phyloP scores from a whole-genome alignment of 2,797 vertebrate genomes.

The Scomberomorus guttatus region DNA sequence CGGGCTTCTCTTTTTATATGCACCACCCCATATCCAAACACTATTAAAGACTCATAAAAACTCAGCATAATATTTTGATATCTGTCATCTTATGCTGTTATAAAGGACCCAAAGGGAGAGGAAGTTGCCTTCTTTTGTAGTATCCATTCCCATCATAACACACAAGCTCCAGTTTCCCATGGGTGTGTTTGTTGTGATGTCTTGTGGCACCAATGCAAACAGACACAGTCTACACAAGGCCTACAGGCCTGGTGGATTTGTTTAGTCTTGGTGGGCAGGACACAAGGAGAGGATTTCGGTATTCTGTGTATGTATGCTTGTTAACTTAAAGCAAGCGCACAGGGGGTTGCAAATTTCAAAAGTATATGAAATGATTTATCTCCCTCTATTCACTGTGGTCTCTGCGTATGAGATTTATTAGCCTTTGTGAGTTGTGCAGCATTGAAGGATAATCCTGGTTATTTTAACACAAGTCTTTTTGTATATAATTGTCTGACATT shows the following conservation, averaged over 20 bases:
- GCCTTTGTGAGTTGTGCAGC: neutral
- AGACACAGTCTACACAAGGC: slow-evolving; percentile 53
- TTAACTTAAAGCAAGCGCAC: slow-evolving; percentile 29
- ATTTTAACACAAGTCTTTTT: neutral
- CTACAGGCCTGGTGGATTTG: slow-evolving; percentile 54
- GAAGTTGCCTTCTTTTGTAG: slow-evolving; percentile 64
- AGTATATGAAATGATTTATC: slow-evolving; percentile 9
- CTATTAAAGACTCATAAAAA: slow-evolving; percentile 67
- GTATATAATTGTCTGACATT: neutral
- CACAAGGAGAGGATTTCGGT: slow-evolving; percentile 46
- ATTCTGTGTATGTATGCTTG: slow-evolving; percentile 33
- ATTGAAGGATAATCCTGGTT: neutral
- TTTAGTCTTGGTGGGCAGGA: slow-evolving; percentile 71
- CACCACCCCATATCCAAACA: slow-evolving; percentile 66
- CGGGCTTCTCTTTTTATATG: slow-evolving; percentile 49
- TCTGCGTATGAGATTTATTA: neutral
- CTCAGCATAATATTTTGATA: slow-evolving; percentile 75
- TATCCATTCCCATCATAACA: slow-evolving; percentile 76
- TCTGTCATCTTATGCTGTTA: slow-evolving; percentile 65
- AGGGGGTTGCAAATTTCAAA: slow-evolving; percentile 7
- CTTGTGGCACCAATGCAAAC: slow-evolving; percentile 71
- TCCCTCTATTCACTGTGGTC: neutral
- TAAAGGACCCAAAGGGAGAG: slow-evolving; percentile 49
- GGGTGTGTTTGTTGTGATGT: slow-evolving; percentile 73
- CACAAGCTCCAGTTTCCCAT: slow-evolving; percentile 63